Base-by-base conservation (phyloP, 2,888 invertebrate genomes). In the Hypsopygia costalis region DNA sequence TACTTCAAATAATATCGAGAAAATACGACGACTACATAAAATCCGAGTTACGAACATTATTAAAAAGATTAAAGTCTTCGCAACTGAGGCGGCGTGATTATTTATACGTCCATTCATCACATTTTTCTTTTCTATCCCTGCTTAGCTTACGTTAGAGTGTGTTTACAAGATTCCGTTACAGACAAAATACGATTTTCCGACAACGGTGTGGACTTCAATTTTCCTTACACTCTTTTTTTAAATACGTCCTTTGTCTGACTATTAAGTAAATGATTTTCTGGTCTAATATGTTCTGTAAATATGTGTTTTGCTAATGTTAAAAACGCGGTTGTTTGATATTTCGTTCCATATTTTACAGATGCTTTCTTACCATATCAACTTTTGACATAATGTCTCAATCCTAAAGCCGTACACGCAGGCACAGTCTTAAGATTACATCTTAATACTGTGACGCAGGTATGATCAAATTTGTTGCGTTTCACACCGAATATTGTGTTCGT, bases 81-180 rank as follows among this genome's bases (percentile, higher is more conserved):
- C 53, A 52, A 52, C 55, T 55, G 60, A 53, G 56, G 34, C 40
- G 49, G 47, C 51, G 48, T 52, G 66, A 71, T 74, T 74, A 75
- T 74, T 69, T 73, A 75, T 73, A 63, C 52, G 58, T 68, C 68
- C 73, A 76, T 75, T 76, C 69, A 74, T 71, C 65, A 74, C 62
- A 68, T 69, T 69, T 69, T 68, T 65, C 61, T 60, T 58, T 58
- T 48, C 51, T 58, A 56, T 52, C 47, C 42, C 50, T 50, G 41
- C 57, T 51, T 51, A 51, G 46, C 42, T 43, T n/a, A 48, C 46
- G 16, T 35, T 27, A 35, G 35, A 49, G 51, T 55, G 35, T 58
- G 54, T 65, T 60, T 60, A 64, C 57, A 49, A 46, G 43, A 34
- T 22, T 7, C 30, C 20, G 34, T 32, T 34, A 38, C 52, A 50